Evolutionary conservation across 2,113 vertebrate genomes (phyloP).

Genomic region (Podilymbus podiceps): DNA sequence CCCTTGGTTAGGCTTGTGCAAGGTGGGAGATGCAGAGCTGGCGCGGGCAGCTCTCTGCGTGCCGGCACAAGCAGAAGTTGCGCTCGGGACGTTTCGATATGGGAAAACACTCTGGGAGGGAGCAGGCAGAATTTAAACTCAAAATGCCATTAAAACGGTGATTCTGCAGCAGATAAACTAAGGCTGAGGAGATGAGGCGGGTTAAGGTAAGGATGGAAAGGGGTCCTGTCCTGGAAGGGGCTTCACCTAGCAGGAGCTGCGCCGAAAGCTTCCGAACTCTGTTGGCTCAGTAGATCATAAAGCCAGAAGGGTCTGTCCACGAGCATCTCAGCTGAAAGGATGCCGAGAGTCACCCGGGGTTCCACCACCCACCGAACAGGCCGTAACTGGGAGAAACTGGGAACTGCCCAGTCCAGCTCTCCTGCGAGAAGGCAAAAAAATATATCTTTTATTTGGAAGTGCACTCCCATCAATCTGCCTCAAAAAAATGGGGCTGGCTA

Average conservation of each 20-base stretch:
- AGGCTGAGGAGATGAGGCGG: constrained; percentile 33
- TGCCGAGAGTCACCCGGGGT: not conserved
- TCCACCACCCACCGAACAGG: not conserved
- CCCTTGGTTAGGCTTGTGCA: not conserved
- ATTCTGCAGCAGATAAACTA: constrained; percentile 17
- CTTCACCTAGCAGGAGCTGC: not conserved
- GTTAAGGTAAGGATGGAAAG: constrained; percentile 3
- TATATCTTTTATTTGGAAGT: not conserved
- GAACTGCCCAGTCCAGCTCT: not conserved
- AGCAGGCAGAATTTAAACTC: not conserved
- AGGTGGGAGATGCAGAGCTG: not conserved
- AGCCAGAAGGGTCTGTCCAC: not conserved
- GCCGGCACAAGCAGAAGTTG: not conserved
- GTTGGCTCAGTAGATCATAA: not conserved
- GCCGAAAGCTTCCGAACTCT: constrained; percentile 15
- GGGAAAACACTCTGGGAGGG: not conserved
- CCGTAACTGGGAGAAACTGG: not conserved
- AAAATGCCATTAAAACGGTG: not conserved
- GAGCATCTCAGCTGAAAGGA: not conserved
- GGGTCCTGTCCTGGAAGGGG: constrained; percentile 2
- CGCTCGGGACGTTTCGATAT: accelerated
- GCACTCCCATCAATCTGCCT: not conserved
- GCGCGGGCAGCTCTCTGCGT: not conserved
- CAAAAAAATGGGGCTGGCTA: not conserved
- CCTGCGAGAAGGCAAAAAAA: not conserved